These are phyloP conservation scores for Maniola jurtina DNA, from an alignment of 1,140 invertebrate species.

Conservation along the genomic window DNA sequence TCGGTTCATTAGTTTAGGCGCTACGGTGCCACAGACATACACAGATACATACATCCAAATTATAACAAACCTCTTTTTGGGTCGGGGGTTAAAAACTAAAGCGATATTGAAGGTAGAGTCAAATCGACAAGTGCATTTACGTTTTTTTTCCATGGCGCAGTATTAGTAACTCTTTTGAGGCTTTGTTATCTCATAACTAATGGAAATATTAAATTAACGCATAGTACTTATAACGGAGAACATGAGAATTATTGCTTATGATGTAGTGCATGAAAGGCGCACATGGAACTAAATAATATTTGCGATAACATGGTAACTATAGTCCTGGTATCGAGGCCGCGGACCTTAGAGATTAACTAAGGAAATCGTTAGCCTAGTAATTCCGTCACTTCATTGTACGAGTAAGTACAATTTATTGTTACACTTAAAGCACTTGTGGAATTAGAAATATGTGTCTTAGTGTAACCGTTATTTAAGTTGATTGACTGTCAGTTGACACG, in stretches of 20 bases:
- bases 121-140: no score
- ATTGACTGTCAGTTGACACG: neutral
- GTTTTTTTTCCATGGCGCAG: no score
- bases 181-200: neutral
- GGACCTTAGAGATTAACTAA: slow-evolving; percentile 43
- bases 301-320: slow-evolving; percentile 53
- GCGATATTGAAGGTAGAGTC: no score
- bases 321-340: slow-evolving; percentile 45
- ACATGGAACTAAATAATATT: slow-evolving; percentile 60
- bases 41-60: no score
- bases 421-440: neutral
- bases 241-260: slow-evolving; percentile 45
- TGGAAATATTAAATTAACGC: slow-evolving; percentile 6
- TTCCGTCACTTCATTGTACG: slow-evolving; percentile 26
- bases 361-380: slow-evolving; percentile 62
- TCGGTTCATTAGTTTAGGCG: no score
- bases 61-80: no score
- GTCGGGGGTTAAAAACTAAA: no score
- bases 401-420: slow-evolving; percentile 14
- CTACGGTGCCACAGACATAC: no score
- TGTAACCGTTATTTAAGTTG: slow-evolving; percentile 8
- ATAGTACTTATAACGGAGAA: slow-evolving; percentile 42
- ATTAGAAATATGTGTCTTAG: neutral
- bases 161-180: neutral
- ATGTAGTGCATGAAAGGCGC: slow-evolving; percentile 57